Conservation (phyloP, 1,140 invertebrate genomes). For the Drosophila insularis region DNA sequence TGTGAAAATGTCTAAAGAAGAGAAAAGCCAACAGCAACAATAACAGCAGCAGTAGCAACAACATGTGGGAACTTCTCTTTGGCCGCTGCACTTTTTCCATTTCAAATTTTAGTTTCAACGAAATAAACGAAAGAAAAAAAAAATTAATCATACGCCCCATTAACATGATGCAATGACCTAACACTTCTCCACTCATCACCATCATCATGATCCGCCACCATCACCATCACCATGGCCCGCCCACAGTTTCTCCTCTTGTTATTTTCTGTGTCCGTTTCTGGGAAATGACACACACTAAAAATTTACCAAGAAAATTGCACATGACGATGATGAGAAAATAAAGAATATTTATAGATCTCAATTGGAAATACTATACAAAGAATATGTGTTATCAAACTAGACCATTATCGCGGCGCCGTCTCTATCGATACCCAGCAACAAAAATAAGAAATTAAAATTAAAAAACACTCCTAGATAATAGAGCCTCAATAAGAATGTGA, state of each 20-base stretch:
- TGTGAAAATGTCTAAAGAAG: slow-evolving; percentile 70
- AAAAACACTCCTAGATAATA: too few relatives aligned
- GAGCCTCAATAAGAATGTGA: too few relatives aligned
- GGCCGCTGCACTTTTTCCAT: slow-evolving; percentile 9
- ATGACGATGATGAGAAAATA: neutral
- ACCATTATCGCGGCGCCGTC: too few relatives aligned
- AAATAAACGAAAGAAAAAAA: slow-evolving; percentile 3
- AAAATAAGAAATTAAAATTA: too few relatives aligned
- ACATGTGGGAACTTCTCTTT: slow-evolving; percentile 63
- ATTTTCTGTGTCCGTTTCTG: slow-evolving; percentile 38
- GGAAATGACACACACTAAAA: slow-evolving; percentile 47
- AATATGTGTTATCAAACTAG: too few relatives aligned
- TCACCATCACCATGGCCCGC: slow-evolving; percentile 21
- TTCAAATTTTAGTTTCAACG: slow-evolving; percentile 24
- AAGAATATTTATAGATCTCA: slow-evolving; percentile 5
- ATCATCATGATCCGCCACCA: neutral
- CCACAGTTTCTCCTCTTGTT: neutral
- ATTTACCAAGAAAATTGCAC: slow-evolving; percentile 9
- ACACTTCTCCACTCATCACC: slow-evolving; percentile 32
- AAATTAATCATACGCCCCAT: slow-evolving; percentile 80
- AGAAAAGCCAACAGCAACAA: slow-evolving; percentile 70
- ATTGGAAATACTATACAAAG: too few relatives aligned
- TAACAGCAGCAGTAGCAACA: slow-evolving; percentile 55
- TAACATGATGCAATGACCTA: slow-evolving; percentile 62
- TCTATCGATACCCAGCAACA: too few relatives aligned